Evolutionary conservation across 2,113 vertebrate species (phyloP), one percentile per base, ranked within the genome.

Genomic region (Potamarius usumacintae): DNA sequence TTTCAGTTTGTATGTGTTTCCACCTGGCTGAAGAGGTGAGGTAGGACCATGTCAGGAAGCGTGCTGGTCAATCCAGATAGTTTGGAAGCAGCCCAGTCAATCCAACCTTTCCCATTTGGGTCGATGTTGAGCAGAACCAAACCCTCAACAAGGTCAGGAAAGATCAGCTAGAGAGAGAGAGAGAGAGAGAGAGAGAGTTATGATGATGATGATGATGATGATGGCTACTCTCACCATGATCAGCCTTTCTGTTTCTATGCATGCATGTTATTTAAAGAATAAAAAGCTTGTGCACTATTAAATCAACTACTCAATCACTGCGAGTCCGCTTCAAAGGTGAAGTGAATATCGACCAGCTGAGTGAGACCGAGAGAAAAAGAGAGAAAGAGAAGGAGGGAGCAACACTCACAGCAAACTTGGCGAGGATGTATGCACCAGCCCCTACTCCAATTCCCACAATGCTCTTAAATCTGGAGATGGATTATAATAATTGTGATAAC

Each of bases 21-120:
- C 92, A 99, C 98, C 98, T 99, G 98, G 94, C 98, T 99, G 95
- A 99, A 99, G 0, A 99, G 96, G 88, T 99, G 98, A 27, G 98
- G 95, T 53, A 99, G 94, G 72, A 99, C 96, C 0, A 93, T 97
- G 86, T 99, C 98, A 0, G 97, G 97, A 86, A 97, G 94, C 0
- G 96, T 93, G 89, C 97, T 99, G 92, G 97, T 99, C 91, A 99
- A 94, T 89, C 98, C 97, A 0, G 98, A 98, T 88, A 99, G 85
- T 95, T 99, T 99, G 80, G 96, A 94, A 84, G 98, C 97, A 6
- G 98, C 98, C 98, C 98, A 99, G 94, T 99, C 98, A 1, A 99
- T 99, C 98, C 98, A 99, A 89, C 98, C 98, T 88, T 99, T 99
- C 90, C 97, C 97, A 0, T 98, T 99, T 87, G 98, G 97, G 92